Conservation (phyloP, 2,113 vertebrate genomes). For the Acrocephalus kingi region DNA sequence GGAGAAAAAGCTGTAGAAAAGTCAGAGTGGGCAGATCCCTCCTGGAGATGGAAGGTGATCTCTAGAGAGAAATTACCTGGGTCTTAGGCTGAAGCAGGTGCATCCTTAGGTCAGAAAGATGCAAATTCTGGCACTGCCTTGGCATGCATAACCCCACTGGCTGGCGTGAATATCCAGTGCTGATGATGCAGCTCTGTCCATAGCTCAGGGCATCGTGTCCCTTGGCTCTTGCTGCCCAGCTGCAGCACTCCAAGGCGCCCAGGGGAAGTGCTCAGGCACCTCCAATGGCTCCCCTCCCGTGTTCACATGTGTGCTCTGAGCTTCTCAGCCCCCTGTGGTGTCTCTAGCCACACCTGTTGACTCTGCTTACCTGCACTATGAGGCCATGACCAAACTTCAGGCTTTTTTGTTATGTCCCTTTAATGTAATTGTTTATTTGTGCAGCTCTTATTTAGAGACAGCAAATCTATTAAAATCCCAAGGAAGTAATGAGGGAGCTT, state of each 20-base stretch:
- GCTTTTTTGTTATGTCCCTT: background rate
- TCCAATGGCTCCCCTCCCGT: background rate
- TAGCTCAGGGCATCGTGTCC: rapidly evolving
- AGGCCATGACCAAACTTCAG: background rate
- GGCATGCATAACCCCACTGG: background rate
- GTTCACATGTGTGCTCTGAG: rapidly evolving
- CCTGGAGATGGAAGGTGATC: background rate
- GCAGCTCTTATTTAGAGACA: background rate
- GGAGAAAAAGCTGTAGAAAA: background rate
- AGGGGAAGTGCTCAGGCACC: background rate
- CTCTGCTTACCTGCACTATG: background rate
- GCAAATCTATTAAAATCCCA: background rate
- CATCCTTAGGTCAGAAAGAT: background rate
- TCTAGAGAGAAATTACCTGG: background rate
- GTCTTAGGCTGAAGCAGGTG: background rate
- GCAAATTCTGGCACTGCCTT: background rate
- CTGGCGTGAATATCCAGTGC: too few species aligned
- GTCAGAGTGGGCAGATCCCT: background rate
- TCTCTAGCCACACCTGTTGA: background rate
- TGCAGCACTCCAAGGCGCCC: rapidly evolving
- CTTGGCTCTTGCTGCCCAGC: background rate
- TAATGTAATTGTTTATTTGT: background rate
- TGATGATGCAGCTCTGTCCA: background rate
- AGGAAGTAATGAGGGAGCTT: background rate
- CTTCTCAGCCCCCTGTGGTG: background rate